Base-by-base conservation (phyloP, 2,113 vertebrate species). In the Saguinus imperator region DNA sequence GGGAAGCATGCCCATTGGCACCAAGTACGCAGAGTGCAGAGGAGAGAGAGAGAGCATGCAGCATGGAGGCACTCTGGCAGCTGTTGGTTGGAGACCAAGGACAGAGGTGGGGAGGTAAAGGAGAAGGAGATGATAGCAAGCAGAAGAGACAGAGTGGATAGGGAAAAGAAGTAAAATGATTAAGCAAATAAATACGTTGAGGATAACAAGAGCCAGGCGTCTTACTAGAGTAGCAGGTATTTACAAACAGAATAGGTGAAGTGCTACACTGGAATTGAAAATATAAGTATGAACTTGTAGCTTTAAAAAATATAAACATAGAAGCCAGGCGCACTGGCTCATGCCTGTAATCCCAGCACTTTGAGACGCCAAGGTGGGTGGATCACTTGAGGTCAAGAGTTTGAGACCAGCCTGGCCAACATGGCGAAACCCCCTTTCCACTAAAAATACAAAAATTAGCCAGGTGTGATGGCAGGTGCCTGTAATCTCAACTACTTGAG, bases 11-110 rank as follows among this genome's bases (percentile, higher is more conserved):
- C 6, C 23, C 21, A 2, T 17, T 2, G 29, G 45, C 45, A 61
- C 25, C 32, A 3, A 50, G 23, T 7, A 16, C 16, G 17, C 5
- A 1, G 27, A 3, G 29, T 1, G 5, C 10, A 1, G 0, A n/a
- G 2, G 37, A 8, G 35, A 64, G 7, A 43, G 45, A 35, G 48
- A 32, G 3, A 3, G 16, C 61, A 64, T 6, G 73, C 16, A 72
- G 16, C 5, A 27, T 0, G 18, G 27, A 17, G 1, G 35, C 8
- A 18, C 0, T 1, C 0, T 10, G 35, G n/a, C 25, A 91, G 87
- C 70, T 68, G 25, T 5, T 61, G 7, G 1, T 0, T 29, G 7
- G 29, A 18, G 25, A 92, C 5, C 70, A 68, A 68, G 37, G 58
- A 84, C 27, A 50, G 3, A 29, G 29, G 17, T 58, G 6, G 21